Evolutionary conservation across 2,888 invertebrate species (phyloP).

Genomic region (Eustalomyia histrio): DNA sequence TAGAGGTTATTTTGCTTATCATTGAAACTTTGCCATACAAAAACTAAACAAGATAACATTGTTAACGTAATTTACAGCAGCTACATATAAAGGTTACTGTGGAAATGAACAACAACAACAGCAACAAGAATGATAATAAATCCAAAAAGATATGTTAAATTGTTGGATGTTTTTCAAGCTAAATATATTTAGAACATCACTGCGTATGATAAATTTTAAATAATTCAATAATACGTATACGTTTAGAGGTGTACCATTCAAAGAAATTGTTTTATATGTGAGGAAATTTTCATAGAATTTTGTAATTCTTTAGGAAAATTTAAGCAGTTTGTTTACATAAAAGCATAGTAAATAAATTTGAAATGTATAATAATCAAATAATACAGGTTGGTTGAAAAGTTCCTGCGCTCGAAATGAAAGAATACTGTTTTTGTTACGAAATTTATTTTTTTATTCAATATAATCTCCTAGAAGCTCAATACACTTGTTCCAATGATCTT

Average conservation of each 20-base stretch:
- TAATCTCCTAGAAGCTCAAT: too few relatives aligned
- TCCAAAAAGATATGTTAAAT: too few relatives aligned
- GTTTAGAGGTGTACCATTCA: not conserved
- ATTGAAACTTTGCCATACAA: not conserved
- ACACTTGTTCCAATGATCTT: too few relatives aligned
- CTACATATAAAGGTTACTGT: not conserved
- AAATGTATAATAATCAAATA: not conserved
- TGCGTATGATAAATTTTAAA: not conserved
- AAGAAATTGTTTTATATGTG: not conserved
- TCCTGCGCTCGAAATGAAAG: too few relatives aligned
- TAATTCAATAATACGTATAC: not conserved
- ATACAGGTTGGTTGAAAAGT: too few relatives aligned
- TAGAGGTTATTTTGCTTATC: not conserved
- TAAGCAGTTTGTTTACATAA: too few relatives aligned
- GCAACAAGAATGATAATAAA: too few relatives aligned
- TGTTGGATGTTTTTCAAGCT: too few relatives aligned
- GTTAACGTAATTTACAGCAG: not conserved
- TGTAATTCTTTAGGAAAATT: not conserved
- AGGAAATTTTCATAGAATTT: not conserved
- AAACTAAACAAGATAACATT: not conserved
- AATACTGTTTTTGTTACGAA: too few relatives aligned
- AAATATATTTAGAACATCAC: not conserved
- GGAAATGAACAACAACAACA: not conserved
- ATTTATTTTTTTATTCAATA: too few relatives aligned
- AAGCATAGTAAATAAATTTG: not conserved